Base-by-base conservation (phyloP, 1,140 invertebrate species). In the Tetraneura akinire region DNA sequence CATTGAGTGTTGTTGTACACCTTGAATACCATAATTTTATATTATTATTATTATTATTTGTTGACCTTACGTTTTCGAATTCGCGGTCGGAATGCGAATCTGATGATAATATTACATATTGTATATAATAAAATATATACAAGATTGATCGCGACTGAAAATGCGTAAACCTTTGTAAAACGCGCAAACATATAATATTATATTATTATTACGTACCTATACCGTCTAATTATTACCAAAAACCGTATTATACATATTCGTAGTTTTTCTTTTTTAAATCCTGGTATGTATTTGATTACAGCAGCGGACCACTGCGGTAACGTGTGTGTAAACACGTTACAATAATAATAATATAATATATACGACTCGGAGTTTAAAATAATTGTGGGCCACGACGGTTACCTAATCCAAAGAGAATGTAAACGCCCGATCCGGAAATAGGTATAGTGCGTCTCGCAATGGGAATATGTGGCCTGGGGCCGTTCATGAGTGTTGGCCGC, bases 321-420 rank as follows among this genome's bases (percentile, higher is more conserved):
- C n/a, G n/a, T n/a, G n/a, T 1, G 70, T 73, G 21, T 49, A 73
- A 42, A 51, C 16, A 26, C 4, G 21, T 3, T 10, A 32, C 32
- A 49, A 3, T 13, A 3, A 49, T 14, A 26, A 60, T 60, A 14
- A 29, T 60, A n/a, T 18, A 64, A 11, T 64, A n/a, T n/a, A n/a
- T n/a, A n/a, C n/a, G n/a, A n/a, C n/a, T n/a, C n/a, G n/a, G n/a
- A n/a, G n/a, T n/a, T n/a, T n/a, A n/a, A n/a, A 10, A n/a, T 10
- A 32, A 37, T n/a, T n/a, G 49, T 73, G 70, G 45, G 47, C 18
- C 26, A 13, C 47, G 53, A 4, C n/a, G 51, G 53, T 76, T 76
- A 76, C 73, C 51, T 76, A 76, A 76, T 76, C 49, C 47, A 76
- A 76, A 76, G 73, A 42, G 73, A 73, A 73, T 73, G 70, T 73